These are phyloP conservation scores for Papilio polytes DNA, from an alignment of 1,140 invertebrate genomes.

Conservation along the genomic window DNA sequence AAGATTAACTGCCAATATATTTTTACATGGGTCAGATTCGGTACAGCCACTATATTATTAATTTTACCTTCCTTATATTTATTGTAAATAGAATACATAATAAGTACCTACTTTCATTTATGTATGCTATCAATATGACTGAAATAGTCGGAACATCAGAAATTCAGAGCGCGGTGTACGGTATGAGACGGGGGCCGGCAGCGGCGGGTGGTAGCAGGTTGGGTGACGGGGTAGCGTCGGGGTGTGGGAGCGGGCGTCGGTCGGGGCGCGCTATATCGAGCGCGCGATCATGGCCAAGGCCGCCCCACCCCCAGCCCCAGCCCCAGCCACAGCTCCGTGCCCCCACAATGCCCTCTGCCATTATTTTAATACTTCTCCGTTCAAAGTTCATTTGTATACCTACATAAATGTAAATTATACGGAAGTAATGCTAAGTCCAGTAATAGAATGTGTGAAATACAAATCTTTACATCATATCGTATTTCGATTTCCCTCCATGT, in stretches of 20 bases:
- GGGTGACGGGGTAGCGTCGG: constrained; percentile 41
- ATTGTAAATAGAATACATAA: not conserved
- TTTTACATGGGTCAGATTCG: not conserved
- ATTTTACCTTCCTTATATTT: not conserved
- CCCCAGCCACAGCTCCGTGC: constrained; percentile 35
- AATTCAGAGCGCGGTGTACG: constrained; percentile 53
- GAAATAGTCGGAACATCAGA: constrained; percentile 62
- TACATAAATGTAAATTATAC: not conserved
- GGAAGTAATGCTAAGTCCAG: not conserved
- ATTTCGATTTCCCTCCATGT: not conserved
- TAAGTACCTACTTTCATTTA: constrained; percentile 35
- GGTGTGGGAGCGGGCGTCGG: constrained; percentile 49
- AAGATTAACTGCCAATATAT: not conserved
- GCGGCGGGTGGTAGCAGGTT: constrained; percentile 42
- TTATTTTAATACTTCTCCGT: constrained; percentile 30
- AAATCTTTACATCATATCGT: not conserved
- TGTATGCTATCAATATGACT: constrained; percentile 48
- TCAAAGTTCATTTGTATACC: constrained; percentile 12
- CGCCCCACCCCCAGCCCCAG: constrained; percentile 52
- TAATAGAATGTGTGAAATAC: not conserved
- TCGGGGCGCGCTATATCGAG: constrained; percentile 74
- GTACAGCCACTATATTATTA: not conserved
- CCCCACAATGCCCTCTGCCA: constrained; percentile 26
- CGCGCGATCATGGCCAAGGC: constrained; percentile 81
- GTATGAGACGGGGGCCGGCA: constrained; percentile 33